Evolutionary conservation across 2,888 invertebrate genomes (phyloP).

Genomic region (Habrosyne pyritoides): DNA sequence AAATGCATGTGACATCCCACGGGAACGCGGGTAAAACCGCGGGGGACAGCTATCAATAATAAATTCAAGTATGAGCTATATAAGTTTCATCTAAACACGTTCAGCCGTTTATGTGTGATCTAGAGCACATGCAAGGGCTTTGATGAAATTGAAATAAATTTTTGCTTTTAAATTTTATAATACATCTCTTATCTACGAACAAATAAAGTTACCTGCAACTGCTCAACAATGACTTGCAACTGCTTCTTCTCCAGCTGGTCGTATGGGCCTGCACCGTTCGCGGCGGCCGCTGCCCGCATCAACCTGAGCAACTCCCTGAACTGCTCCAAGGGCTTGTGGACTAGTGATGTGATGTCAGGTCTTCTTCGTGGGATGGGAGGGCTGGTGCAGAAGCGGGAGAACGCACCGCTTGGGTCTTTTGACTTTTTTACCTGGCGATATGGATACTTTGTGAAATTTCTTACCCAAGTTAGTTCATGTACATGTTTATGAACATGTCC

Average conservation of each 20-base stretch:
- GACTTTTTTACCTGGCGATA: slow-evolving; percentile 85
- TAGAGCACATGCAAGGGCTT: too few species aligned
- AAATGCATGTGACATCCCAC: too few species aligned
- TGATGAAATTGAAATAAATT: too few species aligned
- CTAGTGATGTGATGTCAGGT: slow-evolving; percentile 92
- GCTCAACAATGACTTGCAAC: slow-evolving; percentile 75
- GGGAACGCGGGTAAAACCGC: too few species aligned
- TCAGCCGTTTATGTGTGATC: too few species aligned
- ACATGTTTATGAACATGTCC: too few species aligned
- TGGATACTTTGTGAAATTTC: not conserved
- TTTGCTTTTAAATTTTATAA: too few species aligned
- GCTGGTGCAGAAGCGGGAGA: slow-evolving; percentile 90
- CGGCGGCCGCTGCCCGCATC: slow-evolving; percentile 71
- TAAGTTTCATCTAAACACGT: too few species aligned
- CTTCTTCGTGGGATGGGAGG: slow-evolving; percentile 91
- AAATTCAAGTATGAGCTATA: too few species aligned
- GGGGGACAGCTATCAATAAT: too few species aligned
- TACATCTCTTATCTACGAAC: not conserved
- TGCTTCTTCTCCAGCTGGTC: slow-evolving; percentile 78
- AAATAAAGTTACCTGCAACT: slow-evolving; percentile 62
- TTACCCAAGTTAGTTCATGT: too few species aligned
- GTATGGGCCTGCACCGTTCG: slow-evolving; percentile 68
- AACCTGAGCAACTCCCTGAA: slow-evolving; percentile 75
- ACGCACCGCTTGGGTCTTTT: slow-evolving; percentile 89
- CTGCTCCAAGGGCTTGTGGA: slow-evolving; percentile 93